Percentiles rank a stretch among this genome's conserved stretches.
Evolutionary conservation across 30 jellyfish, hydroid and myxozoan genomes (phyloP).

Genomic region (Pelagia noctiluca): DNA sequence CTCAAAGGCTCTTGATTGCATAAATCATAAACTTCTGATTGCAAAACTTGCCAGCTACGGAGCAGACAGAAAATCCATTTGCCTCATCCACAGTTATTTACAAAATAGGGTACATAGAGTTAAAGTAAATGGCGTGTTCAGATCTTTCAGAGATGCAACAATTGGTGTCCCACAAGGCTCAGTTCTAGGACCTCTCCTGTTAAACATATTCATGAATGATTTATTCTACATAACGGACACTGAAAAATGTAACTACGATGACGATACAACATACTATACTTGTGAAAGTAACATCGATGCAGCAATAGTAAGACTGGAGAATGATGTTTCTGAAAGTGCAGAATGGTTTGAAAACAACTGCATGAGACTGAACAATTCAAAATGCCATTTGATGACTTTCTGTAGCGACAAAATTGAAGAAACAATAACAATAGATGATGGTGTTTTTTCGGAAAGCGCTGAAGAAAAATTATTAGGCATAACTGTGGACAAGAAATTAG

Average conservation of each 20-base stretch:
- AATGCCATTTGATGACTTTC: background rate
- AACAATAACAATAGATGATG: background rate
- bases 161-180: conserved; percentile 65
- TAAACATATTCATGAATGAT: too few species aligned
- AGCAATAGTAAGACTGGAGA: background rate
- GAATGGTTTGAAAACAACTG: background rate
- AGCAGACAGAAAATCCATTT: background rate
- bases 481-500: too few species aligned
- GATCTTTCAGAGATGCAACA: conserved; percentile 23
- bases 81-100: background rate
- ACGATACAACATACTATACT: background rate
- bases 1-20: background rate
- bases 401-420: background rate
- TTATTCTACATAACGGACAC: too few species aligned
- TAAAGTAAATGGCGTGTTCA: conserved; percentile 12
- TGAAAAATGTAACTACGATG: background rate
- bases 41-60: conserved; percentile 1
- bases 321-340: background rate
- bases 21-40: background rate
- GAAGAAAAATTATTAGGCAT: background rate
- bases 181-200: conserved; percentile 60
- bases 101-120: conserved; percentile 13
- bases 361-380: background rate
- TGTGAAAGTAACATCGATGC: background rate
- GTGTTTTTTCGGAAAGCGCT: too few species aligned